Evolutionary conservation across 92 coral and sea anemone genomes (phyloP), one percentile per base, ranked within the genome.

Genomic region (Paramuricea clavata): DNA sequence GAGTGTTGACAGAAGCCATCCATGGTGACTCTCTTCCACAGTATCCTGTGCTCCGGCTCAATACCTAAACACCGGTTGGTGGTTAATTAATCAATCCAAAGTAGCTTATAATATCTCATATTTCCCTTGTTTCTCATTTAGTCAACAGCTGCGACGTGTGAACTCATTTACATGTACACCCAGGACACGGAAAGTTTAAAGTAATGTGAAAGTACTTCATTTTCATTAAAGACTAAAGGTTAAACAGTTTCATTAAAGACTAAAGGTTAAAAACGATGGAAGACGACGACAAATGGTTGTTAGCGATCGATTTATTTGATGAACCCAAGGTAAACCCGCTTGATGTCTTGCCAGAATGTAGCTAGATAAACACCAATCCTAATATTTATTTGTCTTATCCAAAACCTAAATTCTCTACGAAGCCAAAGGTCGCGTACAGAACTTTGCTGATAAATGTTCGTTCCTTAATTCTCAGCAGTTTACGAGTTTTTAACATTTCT

Each of bases 61-160:
- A 60, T 60, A 28, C 31, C 41, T 28, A 11, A 39, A 26, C 72
- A 65, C 25, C 81, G 19, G 60, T 30, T 49, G 81, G 81, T 74
- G 59, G 81, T 74, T 74, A 74, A 41, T 74, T 74, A 52, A 35
- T 74, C 34, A 44, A 74, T 43, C n/a, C 35, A 74, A 74, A 74
- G 33, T 12, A 44, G 30, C 57, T 23, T 39, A 19, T 39, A 72
- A n/a, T 7, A 47, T n/a, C 81, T 74, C 81, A 74, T 74, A 22
- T 74, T 49, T 44, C 81, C 76, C 43, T 21, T 70, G 49, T 44
- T 22, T 23, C 41, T 0, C 81, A 12, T 74, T 74, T 44, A 44
- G 60, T 28, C 60, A 52, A 44, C 60, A 44, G 60, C 28, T 12
- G 8, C 60, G 64, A 44, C 21, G 60, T 74, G 52, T 4, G 57